These are phyloP conservation scores for Tachycineta bicolor DNA, from an alignment of 2,113 vertebrate genomes.

Conservation along the genomic window DNA sequence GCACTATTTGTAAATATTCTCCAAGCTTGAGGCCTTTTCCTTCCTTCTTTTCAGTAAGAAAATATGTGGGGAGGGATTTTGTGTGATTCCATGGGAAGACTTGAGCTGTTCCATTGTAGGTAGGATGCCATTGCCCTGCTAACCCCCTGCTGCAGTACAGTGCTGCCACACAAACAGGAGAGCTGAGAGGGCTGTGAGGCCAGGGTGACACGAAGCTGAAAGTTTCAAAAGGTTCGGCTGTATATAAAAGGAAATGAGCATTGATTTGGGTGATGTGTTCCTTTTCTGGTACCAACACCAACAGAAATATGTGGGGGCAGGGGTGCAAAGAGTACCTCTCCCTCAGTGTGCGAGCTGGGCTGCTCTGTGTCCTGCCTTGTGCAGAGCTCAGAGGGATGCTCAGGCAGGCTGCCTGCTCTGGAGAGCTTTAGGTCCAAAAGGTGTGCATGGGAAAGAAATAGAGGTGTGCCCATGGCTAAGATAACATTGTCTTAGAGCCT, in stretches of 20 bases:
- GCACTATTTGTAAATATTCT: neutral
- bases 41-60: conserved; percentile 1
- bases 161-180: neutral
- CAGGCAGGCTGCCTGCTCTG: neutral
- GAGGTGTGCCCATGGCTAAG: neutral
- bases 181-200: neutral
- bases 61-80: neutral
- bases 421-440: neutral
- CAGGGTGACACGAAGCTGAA: neutral
- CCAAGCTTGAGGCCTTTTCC: neutral
- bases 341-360: neutral
- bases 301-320: neutral
- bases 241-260: neutral
- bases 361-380: neutral
- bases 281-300: neutral
- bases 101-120: neutral
- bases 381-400: neutral
- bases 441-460: neutral
- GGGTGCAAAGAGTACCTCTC: neutral
- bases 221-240: neutral
- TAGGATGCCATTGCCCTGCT: neutral
- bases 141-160: neutral
- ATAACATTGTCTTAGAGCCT: neutral
- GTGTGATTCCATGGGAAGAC: neutral
- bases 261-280: neutral